Base-by-base conservation (phyloP, 1,140 invertebrate genomes). In the Diachasma alloeum region DNA sequence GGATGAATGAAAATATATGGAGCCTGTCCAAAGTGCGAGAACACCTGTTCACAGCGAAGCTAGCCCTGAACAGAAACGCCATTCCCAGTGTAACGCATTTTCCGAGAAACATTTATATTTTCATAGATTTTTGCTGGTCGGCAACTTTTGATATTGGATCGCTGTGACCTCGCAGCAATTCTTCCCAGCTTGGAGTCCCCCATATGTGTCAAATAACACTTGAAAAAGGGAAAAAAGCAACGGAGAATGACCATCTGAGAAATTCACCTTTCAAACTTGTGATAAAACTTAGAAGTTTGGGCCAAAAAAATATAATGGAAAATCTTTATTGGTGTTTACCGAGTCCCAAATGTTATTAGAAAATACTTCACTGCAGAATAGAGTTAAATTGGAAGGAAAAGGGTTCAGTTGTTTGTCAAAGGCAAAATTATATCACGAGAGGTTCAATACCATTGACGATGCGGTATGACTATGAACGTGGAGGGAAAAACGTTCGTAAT, bases 121-220 rank as follows among this genome's bases (percentile, higher is more conserved):
- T 56, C 48, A 56, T 56, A 56, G 15, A 56, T 56, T 56, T 22
- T 8, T 56, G 26, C 6, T 22, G 24, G 19, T 24, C 59, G 59
- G 59, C 26, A 26, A 66, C 59, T 66, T 31, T 66, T 66, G 59
- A 66, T 66, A 66, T 66, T 66, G 59, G 59, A 66, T 66, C 59
- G 22, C 26, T 66, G 48, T 56, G 48, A 56, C 48, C 48, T 36
- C 24, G 24, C 6, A 0, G 10, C 9, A 15, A 66, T 66, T 22
- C 59, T 26, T 66, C 11, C 59, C 4, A 2, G 24, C 59, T 36
- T 56, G 48, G 48, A 19, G 15, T 8, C 48, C 48, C 48, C n/a
- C 48, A 56, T 19, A 56, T 56, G 48, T 56, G 48, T 56, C 48
- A 56, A 56, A 56, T 56, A 15, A 19, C n/a, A 56, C 10, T 56